phyloP scores from a whole-genome alignment of 2,888 invertebrate species.

The Drosophila diplacantha region DNA sequence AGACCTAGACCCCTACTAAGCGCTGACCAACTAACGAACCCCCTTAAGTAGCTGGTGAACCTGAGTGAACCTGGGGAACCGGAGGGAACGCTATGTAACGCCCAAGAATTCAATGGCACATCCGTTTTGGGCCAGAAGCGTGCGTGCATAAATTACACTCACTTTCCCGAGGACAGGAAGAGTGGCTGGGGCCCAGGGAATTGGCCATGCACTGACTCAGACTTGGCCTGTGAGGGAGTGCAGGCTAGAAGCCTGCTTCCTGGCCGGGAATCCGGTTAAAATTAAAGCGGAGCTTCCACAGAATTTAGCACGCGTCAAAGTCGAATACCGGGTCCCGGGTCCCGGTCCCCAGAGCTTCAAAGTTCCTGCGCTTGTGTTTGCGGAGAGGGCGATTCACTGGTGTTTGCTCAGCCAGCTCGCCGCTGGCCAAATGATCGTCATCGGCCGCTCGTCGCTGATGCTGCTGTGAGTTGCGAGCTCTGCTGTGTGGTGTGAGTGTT shows the following conservation, averaged over 20 bases:
- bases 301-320: constrained; percentile 6
- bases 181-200: background rate
- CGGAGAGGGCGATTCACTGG: background rate
- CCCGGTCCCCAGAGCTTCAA: background rate
- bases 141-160: constrained; percentile 57
- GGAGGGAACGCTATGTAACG: background rate
- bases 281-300: constrained; percentile 1
- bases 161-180: constrained; percentile 36
- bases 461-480: background rate
- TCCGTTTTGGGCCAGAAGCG: constrained; percentile 58
- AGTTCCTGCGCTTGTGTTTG: background rate
- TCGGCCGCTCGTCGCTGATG: constrained; percentile 1
- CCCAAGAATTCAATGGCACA: constrained; percentile 47
- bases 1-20: background rate
- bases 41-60: background rate
- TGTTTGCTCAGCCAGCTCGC: background rate
- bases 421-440: background rate
- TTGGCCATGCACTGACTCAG: constrained; percentile 7
- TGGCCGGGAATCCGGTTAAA: constrained; percentile 1
- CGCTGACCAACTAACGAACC: background rate
- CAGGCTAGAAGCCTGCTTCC: constrained; percentile 2
- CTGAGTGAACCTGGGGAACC: background rate
- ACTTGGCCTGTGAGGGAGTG: background rate
- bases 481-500: background rate
- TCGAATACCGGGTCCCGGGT: background rate